A percentile compares a stretch with the other conserved stretches of the same genome.
Conservation (phyloP, 2,797 vertebrate species). For the Sparus aurata region DNA sequence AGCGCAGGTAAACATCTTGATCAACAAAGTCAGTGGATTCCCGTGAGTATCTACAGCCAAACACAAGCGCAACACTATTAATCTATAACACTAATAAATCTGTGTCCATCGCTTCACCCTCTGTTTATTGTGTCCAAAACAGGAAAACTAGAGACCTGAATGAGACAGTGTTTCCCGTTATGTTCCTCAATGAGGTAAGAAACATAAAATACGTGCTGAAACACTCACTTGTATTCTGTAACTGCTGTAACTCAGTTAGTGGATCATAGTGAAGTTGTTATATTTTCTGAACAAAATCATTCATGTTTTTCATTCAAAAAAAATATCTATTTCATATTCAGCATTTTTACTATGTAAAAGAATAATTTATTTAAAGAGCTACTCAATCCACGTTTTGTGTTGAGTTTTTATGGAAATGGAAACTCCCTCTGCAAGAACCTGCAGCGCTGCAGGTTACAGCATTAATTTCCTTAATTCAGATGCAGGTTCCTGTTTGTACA, state of each 20-base stretch:
- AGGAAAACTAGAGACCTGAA: slow-evolving; percentile 76
- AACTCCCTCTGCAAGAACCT: too few relatives aligned
- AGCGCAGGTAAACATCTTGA: slow-evolving; percentile 85
- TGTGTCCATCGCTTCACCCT: not conserved
- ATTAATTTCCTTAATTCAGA: too few relatives aligned
- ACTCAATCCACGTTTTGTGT: too few relatives aligned
- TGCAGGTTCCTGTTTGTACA: too few relatives aligned
- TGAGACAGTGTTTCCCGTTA: slow-evolving; percentile 81
- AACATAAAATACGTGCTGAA: not conserved
- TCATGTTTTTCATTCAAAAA: too few relatives aligned
- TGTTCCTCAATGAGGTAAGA: slow-evolving; percentile 87
- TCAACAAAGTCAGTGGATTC: slow-evolving; percentile 70
- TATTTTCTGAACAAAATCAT: not conserved
- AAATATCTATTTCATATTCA: too few relatives aligned
- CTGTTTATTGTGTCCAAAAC: slow-evolving; percentile 34
- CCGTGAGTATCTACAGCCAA: slow-evolving; percentile 73
- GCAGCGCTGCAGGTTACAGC: too few relatives aligned
- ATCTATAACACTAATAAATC: too few relatives aligned
- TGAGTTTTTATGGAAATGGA: too few relatives aligned
- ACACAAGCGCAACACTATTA: not conserved
- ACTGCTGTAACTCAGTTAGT: not conserved
- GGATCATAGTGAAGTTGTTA: not conserved
- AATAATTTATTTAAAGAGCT: too few relatives aligned
- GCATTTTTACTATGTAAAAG: too few relatives aligned
- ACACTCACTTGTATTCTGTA: not conserved